A percentile compares a stretch with the other conserved stretches of the same genome.
Conservation (phyloP, 2,888 invertebrate genomes). For the Syrista parreyssii region DNA sequence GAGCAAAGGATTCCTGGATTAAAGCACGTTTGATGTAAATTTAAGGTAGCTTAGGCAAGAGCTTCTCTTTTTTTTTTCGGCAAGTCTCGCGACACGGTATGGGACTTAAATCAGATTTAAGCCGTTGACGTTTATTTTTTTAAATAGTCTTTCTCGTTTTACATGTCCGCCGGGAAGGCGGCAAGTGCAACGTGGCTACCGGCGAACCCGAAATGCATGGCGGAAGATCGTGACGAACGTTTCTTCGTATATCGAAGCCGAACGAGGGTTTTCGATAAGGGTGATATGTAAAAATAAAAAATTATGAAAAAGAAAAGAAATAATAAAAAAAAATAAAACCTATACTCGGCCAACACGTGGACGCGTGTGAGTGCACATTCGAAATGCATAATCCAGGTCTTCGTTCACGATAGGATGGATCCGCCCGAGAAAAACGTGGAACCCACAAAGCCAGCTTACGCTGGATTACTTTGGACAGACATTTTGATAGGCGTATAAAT, state of each 20-base stretch:
- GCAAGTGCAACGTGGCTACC: neutral
- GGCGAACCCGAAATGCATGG: neutral
- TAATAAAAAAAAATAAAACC: too few relatives aligned
- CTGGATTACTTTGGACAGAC: slow-evolving; percentile 29
- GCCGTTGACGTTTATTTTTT: slow-evolving; percentile 18
- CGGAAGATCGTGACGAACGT: too few relatives aligned
- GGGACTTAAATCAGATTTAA: slow-evolving; percentile 57
- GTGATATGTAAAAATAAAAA: too few relatives aligned
- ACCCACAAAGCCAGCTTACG: slow-evolving; percentile 37
- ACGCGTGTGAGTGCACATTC: neutral
- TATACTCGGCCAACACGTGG: too few relatives aligned
- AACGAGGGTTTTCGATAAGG: too few relatives aligned
- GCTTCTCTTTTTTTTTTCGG: slow-evolving; percentile 33
- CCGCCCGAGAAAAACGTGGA: slow-evolving; percentile 28
- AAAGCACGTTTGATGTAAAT: slow-evolving; percentile 56
- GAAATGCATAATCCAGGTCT: slow-evolving; percentile 29
- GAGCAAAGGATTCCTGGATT: slow-evolving; percentile 41
- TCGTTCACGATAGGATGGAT: slow-evolving; percentile 27
- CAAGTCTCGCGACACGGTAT: slow-evolving; percentile 51
- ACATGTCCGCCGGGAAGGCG: neutral
- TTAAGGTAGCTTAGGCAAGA: slow-evolving; percentile 48
- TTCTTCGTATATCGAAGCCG: too few relatives aligned
- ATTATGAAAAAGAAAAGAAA: too few relatives aligned
- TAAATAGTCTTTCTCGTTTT: neutral
- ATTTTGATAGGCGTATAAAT: slow-evolving; percentile 44